A percentile compares a stretch with the other conserved stretches of the same genome.
phyloP scores from a whole-genome alignment of 2,113 vertebrate species.

The Sorex fumeus region DNA sequence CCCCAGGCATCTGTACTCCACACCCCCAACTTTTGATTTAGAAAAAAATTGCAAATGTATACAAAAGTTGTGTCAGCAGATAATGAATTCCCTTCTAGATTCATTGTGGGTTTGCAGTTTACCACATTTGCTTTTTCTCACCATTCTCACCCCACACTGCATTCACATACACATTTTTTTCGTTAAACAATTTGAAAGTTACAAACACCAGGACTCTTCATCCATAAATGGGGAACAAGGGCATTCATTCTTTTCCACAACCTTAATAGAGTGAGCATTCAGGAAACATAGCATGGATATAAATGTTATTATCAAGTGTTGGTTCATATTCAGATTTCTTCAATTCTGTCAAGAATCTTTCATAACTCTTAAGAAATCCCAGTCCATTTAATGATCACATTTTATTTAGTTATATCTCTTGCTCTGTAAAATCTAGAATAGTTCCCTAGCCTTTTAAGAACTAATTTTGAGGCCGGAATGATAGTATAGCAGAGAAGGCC shows the following conservation, averaged over 20 bases:
- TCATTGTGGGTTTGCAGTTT: not conserved
- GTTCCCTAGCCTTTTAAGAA: conserved; percentile 54
- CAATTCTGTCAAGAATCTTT: conserved; percentile 20
- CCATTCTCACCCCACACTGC: not conserved
- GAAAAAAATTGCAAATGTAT: conserved; percentile 17
- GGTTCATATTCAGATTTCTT: conserved; percentile 33
- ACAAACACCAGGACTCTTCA: conserved; percentile 6
- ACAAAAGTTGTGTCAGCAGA: not conserved
- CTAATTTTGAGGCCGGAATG: not conserved
- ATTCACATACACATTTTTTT: not conserved
- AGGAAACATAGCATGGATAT: conserved; percentile 14
- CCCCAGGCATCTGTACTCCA: not conserved
- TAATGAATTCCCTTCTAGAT: not conserved
- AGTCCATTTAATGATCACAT: conserved; percentile 23
- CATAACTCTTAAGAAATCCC: conserved; percentile 15
- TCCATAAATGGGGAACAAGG: not conserved
- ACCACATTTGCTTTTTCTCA: not conserved
- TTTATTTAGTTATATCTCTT: conserved; percentile 58
- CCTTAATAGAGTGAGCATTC: conserved; percentile 15
- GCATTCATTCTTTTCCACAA: conserved; percentile 34
- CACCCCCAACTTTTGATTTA: not conserved
- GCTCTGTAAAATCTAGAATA: conserved; percentile 29
- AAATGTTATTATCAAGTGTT: conserved; percentile 51
- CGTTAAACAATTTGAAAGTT: conserved; percentile 30
- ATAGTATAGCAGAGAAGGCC: too few relatives aligned